phyloP scores from a whole-genome alignment of 1,140 invertebrate species.

The Drosophila mayri region DNA sequence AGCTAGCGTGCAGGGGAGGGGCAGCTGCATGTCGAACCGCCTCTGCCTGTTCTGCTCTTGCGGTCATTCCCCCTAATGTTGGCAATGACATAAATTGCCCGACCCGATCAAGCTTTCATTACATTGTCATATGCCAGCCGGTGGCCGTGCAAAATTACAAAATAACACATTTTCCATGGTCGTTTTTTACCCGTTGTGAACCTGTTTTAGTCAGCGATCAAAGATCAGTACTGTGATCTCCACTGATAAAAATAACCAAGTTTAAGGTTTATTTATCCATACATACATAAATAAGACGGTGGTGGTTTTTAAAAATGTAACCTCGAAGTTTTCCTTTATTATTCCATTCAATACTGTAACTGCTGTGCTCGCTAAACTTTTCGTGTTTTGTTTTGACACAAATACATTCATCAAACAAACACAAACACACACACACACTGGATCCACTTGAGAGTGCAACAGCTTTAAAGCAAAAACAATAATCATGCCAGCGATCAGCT shows the following conservation, averaged over 20 bases:
- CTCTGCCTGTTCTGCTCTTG: neutral
- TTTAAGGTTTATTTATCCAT: neutral
- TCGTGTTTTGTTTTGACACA: conserved; percentile 27
- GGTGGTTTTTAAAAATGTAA: neutral
- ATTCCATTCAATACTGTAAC: conserved; percentile 24
- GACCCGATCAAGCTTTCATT: conserved; percentile 16
- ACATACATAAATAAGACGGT: too few species aligned
- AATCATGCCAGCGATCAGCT: conserved; percentile 29
- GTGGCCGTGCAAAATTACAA: conserved; percentile 19
- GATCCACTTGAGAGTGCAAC: conserved; percentile 35
- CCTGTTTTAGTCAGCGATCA: neutral
- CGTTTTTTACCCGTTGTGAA: conserved; percentile 7
- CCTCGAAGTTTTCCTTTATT: neutral
- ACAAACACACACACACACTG: neutral
- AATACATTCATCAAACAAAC: neutral
- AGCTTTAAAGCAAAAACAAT: conserved; percentile 32
- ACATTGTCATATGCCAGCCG: conserved; percentile 8
- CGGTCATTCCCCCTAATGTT: conserved; percentile 41
- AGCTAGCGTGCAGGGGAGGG: conserved; percentile 16
- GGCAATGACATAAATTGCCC: conserved; percentile 28
- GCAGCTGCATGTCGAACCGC: conserved; percentile 23
- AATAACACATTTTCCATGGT: conserved; percentile 19
- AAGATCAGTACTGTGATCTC: neutral
- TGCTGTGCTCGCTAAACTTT: conserved; percentile 4
- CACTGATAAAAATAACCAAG: too few species aligned